phyloP scores from a whole-genome alignment of 2,113 vertebrate species.

The Syngnathus scovelli region DNA sequence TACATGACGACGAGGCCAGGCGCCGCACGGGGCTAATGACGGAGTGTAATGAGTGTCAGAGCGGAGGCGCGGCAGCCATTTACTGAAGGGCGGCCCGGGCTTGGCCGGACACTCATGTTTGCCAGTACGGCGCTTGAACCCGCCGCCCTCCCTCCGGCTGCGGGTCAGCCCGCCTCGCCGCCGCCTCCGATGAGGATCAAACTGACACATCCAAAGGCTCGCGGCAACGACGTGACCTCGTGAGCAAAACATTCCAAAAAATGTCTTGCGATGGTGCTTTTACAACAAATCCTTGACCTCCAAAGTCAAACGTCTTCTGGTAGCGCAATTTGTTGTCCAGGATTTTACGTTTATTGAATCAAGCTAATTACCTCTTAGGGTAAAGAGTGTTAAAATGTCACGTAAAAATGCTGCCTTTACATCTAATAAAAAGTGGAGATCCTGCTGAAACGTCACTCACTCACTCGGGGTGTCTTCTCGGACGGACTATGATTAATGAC shows the following conservation, averaged over 20 bases:
- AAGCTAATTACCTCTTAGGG: too few relatives aligned
- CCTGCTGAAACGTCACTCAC: too few relatives aligned
- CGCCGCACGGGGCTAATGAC: constrained; percentile 23
- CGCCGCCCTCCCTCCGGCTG: constrained; percentile 31
- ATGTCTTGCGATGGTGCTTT: neutral
- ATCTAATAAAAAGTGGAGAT: too few relatives aligned
- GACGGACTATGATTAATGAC: constrained; percentile 71
- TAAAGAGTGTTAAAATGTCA: too few relatives aligned
- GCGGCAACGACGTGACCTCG: constrained; percentile 1
- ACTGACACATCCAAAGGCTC: constrained; percentile 21
- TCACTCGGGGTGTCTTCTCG: constrained; percentile 37
- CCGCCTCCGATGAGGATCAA: constrained; percentile 22
- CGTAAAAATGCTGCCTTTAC: too few relatives aligned
- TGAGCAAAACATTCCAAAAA: neutral
- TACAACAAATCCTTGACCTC: neutral
- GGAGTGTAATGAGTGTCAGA: neutral
- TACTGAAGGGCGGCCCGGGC: constrained; percentile 17
- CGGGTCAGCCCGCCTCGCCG: constrained; percentile 32
- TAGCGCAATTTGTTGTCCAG: too few relatives aligned
- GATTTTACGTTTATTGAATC: too few relatives aligned
- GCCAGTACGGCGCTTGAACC: constrained; percentile 39
- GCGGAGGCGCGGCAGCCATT: constrained; percentile 3
- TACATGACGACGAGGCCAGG: neutral
- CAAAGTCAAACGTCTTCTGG: neutral
- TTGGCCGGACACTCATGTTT: constrained; percentile 21